These are phyloP conservation scores for Arctia plantaginis DNA, from an alignment of 2,888 invertebrate species.

Conservation along the genomic window DNA sequence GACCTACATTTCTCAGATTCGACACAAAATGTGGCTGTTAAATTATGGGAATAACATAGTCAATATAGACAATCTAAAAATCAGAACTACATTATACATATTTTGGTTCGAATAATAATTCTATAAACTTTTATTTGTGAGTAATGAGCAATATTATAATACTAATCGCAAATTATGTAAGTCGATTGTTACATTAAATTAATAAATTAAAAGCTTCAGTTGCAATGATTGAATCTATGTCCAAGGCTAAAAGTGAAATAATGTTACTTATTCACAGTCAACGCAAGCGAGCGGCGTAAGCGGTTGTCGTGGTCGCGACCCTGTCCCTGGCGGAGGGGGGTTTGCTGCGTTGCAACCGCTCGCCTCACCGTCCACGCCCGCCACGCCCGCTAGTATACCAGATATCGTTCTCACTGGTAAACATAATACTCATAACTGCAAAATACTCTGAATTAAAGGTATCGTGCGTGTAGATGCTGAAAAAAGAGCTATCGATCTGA, in stretches of 20 bases:
- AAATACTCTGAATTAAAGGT: neutral
- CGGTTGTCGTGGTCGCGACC: slow-evolving; percentile 67
- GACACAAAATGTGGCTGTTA: neutral
- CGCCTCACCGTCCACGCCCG: slow-evolving; percentile 75
- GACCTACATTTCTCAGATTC: neutral
- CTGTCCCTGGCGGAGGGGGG: slow-evolving; percentile 85
- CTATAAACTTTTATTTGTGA: no score
- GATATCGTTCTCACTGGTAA: slow-evolving; percentile 89
- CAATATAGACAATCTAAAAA: no score
- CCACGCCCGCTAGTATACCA: slow-evolving; percentile 93
- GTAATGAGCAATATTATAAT: neutral
- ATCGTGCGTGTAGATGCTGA: neutral
- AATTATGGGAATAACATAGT: neutral
- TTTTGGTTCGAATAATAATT: neutral
- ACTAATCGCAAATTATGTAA: neutral
- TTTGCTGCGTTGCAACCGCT: slow-evolving; percentile 85
- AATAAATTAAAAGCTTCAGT: neutral
- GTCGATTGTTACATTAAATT: no score
- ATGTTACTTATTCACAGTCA: slow-evolving; percentile 36
- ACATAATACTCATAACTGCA: neutral
- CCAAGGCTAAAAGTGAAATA: neutral
- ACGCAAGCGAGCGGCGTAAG: slow-evolving; percentile 52
- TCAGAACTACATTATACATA: neutral
- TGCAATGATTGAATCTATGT: neutral
- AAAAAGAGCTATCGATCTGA: neutral